phyloP scores from a whole-genome alignment of 2,888 invertebrate genomes.

The Empis stercorea region DNA sequence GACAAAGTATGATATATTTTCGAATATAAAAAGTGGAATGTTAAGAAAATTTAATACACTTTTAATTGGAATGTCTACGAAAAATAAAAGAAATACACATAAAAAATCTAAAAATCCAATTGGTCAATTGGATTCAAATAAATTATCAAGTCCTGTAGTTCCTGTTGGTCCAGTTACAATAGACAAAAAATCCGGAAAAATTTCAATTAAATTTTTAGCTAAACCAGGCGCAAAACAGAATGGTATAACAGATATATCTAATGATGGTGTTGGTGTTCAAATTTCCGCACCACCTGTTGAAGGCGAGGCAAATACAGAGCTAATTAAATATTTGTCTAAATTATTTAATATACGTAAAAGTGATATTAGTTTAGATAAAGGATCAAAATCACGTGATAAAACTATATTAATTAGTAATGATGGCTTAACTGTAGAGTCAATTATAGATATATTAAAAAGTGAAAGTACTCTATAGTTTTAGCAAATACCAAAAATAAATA shows the following conservation, averaged over 20 bases:
- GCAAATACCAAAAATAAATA: no score
- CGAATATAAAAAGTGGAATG: no score
- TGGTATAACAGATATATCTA: constrained; percentile 47
- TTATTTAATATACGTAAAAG: constrained; percentile 57
- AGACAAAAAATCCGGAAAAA: constrained; percentile 47
- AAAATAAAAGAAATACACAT: no score
- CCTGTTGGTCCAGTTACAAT: constrained; percentile 32
- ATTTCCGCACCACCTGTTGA: constrained; percentile 71
- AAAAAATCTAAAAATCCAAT: no score
- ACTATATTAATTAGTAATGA: constrained; percentile 39
- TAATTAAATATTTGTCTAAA: constrained; percentile 56
- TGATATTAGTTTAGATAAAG: constrained; percentile 51
- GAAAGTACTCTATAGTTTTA: constrained; percentile 23
- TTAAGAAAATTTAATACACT: no score
- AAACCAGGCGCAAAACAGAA: constrained; percentile 66
- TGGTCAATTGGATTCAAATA: no score
- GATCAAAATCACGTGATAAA: constrained; percentile 46
- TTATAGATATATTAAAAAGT: constrained; percentile 35
- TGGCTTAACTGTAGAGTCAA: constrained; percentile 34
- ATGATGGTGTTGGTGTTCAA: constrained; percentile 58
- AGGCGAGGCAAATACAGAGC: constrained; percentile 67
- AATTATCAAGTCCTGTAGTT: no score
- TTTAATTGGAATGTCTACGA: no score
- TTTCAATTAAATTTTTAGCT: constrained; percentile 50
- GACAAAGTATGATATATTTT: no score